These are phyloP conservation scores for Phyllopteryx taeniolatus DNA, from an alignment of 2,113 vertebrate genomes.

Conservation along the genomic window DNA sequence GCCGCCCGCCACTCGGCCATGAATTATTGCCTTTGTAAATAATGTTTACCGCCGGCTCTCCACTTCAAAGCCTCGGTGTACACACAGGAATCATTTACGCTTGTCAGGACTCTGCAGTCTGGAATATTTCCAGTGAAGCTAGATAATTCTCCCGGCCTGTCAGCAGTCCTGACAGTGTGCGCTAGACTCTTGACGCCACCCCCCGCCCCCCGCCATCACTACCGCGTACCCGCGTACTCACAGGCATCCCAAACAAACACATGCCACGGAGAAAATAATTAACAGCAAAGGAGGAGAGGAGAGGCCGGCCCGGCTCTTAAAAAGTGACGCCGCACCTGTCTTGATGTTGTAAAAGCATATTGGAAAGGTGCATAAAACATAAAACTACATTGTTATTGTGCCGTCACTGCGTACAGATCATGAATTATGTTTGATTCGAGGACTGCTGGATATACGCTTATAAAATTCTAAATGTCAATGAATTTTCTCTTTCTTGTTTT, in stretches of 20 bases:
- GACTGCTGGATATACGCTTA: conserved; percentile 32
- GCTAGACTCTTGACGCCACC: conserved; percentile 73
- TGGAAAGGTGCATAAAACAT: conserved; percentile 76
- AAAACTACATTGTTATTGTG: conserved; percentile 62
- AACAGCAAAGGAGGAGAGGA: conserved; percentile 66
- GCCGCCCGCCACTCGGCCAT: conserved; percentile 53
- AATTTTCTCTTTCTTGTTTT: background rate
- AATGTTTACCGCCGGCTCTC: conserved; percentile 71
- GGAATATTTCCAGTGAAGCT: conserved; percentile 72
- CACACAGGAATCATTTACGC: conserved; percentile 73
- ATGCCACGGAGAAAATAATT: conserved; percentile 75
- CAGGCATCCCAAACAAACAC: conserved; percentile 65
- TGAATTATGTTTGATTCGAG: conserved; percentile 64
- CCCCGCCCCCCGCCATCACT: conserved; percentile 18
- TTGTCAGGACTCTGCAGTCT: conserved; percentile 70
- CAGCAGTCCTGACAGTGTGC: conserved; percentile 76
- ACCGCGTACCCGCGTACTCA: background rate
- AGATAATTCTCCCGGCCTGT: conserved; percentile 74
- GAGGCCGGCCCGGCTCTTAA: conserved; percentile 60
- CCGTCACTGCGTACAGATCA: conserved; percentile 58
- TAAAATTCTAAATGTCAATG: background rate
- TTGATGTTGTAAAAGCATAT: conserved; percentile 76
- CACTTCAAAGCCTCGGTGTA: conserved; percentile 59
- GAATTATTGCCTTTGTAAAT: conserved; percentile 74
- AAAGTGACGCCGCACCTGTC: conserved; percentile 56